Evolutionary conservation across 2,888 invertebrate species (phyloP).

Genomic region (Hermaeophaga mercurialis): DNA sequence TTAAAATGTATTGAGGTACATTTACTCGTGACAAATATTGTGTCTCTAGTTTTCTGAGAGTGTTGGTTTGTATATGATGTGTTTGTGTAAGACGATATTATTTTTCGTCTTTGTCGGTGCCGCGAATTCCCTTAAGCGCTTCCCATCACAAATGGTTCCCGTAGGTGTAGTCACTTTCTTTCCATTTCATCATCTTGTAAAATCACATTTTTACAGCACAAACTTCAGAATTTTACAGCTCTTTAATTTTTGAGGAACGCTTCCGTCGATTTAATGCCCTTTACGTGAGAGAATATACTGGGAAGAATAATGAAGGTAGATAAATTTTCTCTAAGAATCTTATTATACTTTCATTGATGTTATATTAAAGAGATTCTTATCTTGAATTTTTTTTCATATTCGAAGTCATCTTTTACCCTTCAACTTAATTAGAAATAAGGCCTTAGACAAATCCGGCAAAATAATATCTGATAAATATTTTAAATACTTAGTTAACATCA

Average conservation of each 20-base stretch:
- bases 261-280: constrained; percentile 27
- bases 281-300: constrained; percentile 28
- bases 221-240: constrained; percentile 47
- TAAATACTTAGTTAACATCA: too few species aligned
- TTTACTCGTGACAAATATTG: too few species aligned
- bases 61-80: too few species aligned
- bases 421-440: too few species aligned
- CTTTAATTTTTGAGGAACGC: constrained; percentile 43
- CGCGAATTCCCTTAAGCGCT: constrained; percentile 24
- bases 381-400: too few species aligned
- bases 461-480: too few species aligned
- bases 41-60: too few species aligned
- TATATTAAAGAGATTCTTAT: too few species aligned
- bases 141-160: constrained; percentile 42
- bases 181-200: constrained; percentile 46
- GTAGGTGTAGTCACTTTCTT: constrained; percentile 44
- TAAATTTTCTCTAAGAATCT: constrained; percentile 20
- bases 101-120: constrained; percentile 34
- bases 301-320: constrained; percentile 22
- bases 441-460: too few species aligned
- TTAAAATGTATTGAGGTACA: too few species aligned
- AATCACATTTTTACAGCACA: constrained; percentile 48
- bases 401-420: too few species aligned
- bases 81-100: too few species aligned
- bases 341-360: constrained; percentile 17